phyloP scores from a whole-genome alignment of 2,888 invertebrate genomes.

The Hybos culiciformis region DNA sequence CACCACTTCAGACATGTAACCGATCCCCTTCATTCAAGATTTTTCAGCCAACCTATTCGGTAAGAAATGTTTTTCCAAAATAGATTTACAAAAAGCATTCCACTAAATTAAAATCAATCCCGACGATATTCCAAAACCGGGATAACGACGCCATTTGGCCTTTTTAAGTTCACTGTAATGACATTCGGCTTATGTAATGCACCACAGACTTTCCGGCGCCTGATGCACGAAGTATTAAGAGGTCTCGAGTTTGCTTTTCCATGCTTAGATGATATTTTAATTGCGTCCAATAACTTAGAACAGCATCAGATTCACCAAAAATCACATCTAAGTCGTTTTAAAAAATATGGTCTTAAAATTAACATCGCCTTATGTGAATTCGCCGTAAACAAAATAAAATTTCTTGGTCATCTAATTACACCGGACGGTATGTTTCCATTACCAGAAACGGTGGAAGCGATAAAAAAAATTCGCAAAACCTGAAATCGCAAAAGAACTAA shows the following conservation, averaged over 20 bases:
- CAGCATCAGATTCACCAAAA: not conserved
- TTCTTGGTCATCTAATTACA: not conserved
- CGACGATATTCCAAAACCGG: not conserved
- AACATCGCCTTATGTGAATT: not conserved
- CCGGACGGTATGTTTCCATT: not conserved
- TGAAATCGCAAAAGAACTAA: not conserved
- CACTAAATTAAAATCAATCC: not conserved
- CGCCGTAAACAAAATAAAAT: not conserved
- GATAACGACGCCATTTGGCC: not conserved
- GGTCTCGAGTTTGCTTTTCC: not conserved
- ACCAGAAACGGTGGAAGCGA: not conserved
- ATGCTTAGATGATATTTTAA: not conserved
- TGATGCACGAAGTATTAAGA: not conserved
- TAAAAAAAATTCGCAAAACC: slow-evolving; percentile 1
- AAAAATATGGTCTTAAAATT: not conserved
- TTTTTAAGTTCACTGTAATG: not conserved
- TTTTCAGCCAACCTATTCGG: not conserved
- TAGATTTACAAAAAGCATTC: not conserved
- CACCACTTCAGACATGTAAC: not conserved
- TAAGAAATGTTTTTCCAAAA: not conserved
- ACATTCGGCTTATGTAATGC: not conserved
- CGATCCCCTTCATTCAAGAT: not conserved
- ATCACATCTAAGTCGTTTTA: not conserved
- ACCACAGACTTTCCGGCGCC: not conserved
- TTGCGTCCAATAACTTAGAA: not conserved